Conservation (phyloP, 2,888 invertebrate genomes). For the Imbricaverruca yamaguchii region DNA sequence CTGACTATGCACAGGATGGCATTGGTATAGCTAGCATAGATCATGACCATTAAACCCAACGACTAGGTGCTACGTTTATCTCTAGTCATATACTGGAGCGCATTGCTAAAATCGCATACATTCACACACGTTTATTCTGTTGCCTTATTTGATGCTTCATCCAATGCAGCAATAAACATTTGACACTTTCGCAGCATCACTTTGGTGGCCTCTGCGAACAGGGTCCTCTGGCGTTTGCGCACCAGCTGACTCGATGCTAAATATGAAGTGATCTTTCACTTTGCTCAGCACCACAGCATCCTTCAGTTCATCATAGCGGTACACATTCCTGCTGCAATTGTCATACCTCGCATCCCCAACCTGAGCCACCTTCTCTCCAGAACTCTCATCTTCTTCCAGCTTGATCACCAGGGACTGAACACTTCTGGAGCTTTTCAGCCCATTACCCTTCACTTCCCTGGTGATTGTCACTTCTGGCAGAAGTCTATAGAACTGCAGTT, state of each 20-base stretch:
- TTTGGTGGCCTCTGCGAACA: conserved; percentile 82
- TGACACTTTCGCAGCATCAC: conserved; percentile 77
- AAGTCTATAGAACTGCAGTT: conserved; percentile 84
- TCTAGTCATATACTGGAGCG: too few relatives aligned
- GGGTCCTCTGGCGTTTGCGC: conserved; percentile 68
- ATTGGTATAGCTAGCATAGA: too few relatives aligned
- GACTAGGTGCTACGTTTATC: too few relatives aligned
- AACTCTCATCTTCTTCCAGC: conserved; percentile 45
- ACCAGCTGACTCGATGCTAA: conserved; percentile 77
- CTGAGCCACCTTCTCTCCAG: conserved; percentile 50
- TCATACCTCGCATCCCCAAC: conserved; percentile 84
- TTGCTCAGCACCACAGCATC: conserved; percentile 73
- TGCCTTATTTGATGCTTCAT: conserved; percentile 33
- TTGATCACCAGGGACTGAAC: conserved; percentile 93
- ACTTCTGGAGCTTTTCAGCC: conserved; percentile 73
- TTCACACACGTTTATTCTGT: background rate
- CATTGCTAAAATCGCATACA: too few relatives aligned
- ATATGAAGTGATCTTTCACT: conserved; percentile 88
- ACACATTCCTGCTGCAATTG: conserved; percentile 86
- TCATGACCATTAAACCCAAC: too few relatives aligned
- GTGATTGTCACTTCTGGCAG: conserved; percentile 77
- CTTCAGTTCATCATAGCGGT: conserved; percentile 76
- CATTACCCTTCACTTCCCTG: conserved; percentile 64
- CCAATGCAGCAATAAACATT: conserved; percentile 61
- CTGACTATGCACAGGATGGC: too few relatives aligned